These are phyloP conservation scores for Halcyon chelicuti DNA, from an alignment of 2,797 vertebrate species.

Conservation along the genomic window DNA sequence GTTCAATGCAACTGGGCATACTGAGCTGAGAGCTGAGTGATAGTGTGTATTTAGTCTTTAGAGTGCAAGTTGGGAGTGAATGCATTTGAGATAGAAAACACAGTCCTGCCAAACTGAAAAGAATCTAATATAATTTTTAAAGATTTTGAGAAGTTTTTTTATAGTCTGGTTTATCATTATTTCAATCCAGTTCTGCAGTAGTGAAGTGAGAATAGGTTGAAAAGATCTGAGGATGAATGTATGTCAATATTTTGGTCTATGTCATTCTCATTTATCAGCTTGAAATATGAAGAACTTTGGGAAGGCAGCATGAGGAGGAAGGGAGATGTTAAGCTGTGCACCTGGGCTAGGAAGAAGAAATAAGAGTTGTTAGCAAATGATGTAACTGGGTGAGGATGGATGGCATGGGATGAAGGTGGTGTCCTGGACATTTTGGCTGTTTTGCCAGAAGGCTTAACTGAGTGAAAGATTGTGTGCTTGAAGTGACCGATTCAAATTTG, in stretches of 20 bases:
- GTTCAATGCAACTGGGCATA: background rate
- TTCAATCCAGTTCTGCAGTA: background rate
- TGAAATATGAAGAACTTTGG: background rate
- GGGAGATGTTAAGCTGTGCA: background rate
- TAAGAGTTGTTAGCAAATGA: background rate
- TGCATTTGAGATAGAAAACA: background rate
- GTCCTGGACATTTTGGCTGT: background rate
- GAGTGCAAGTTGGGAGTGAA: background rate
- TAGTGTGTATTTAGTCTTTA: background rate
- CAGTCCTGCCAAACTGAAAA: background rate
- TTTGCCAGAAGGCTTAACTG: background rate
- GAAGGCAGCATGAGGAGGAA: background rate
- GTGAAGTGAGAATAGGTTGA: background rate
- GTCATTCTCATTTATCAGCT: background rate
- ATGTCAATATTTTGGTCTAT: background rate
- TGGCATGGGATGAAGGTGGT: background rate
- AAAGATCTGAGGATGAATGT: background rate
- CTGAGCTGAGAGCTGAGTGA: background rate
- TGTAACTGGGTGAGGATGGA: background rate
- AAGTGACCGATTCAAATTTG: background rate
- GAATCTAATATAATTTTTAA: background rate
- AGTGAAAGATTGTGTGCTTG: background rate
- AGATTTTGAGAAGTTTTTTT: constrained; percentile 5
- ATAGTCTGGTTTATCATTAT: background rate
- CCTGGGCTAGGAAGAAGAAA: background rate